A percentile compares a stretch with the other conserved stretches of the same genome.
phyloP scores from a whole-genome alignment of 2,888 invertebrate genomes.

The Hanleya hanleyi region DNA sequence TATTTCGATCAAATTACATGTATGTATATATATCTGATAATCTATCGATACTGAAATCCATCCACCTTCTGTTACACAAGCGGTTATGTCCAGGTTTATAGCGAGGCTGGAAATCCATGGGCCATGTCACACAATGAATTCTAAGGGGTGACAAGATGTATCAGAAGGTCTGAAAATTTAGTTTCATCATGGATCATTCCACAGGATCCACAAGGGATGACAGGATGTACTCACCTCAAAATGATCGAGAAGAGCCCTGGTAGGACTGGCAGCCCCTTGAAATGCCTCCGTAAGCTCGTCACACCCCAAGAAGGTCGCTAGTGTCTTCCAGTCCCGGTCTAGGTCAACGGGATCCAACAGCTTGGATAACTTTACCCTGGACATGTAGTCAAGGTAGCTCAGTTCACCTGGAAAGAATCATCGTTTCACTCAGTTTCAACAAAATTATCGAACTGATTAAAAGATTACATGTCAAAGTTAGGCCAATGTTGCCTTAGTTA shows the following conservation, averaged over 20 bases:
- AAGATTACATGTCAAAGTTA: neutral
- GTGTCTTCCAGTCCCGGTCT: slow-evolving; percentile 59
- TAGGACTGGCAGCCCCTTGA: slow-evolving; percentile 67
- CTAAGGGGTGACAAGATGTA: too few relatives aligned
- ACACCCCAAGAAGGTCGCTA: slow-evolving; percentile 66
- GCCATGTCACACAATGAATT: too few relatives aligned
- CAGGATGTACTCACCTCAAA: slow-evolving; percentile 64
- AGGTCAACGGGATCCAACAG: slow-evolving; percentile 64
- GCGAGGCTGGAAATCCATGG: too few relatives aligned
- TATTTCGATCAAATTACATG: too few relatives aligned
- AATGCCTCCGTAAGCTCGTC: slow-evolving; percentile 65
- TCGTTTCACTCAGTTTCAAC: neutral
- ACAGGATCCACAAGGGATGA: too few relatives aligned
- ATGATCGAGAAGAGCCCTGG: slow-evolving; percentile 71
- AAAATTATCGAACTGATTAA: neutral
- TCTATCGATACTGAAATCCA: too few relatives aligned
- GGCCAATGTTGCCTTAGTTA: too few relatives aligned
- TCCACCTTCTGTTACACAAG: too few relatives aligned
- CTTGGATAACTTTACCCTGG: slow-evolving; percentile 66
- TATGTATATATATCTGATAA: too few relatives aligned
- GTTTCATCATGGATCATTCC: too few relatives aligned
- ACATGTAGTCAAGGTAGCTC: slow-evolving; percentile 59
- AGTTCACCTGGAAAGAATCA: slow-evolving; percentile 56
- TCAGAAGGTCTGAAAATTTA: too few relatives aligned
- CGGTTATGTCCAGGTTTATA: too few relatives aligned